Evolutionary conservation across 2,113 vertebrate species (phyloP).

Genomic region (Psophia crepitans): DNA sequence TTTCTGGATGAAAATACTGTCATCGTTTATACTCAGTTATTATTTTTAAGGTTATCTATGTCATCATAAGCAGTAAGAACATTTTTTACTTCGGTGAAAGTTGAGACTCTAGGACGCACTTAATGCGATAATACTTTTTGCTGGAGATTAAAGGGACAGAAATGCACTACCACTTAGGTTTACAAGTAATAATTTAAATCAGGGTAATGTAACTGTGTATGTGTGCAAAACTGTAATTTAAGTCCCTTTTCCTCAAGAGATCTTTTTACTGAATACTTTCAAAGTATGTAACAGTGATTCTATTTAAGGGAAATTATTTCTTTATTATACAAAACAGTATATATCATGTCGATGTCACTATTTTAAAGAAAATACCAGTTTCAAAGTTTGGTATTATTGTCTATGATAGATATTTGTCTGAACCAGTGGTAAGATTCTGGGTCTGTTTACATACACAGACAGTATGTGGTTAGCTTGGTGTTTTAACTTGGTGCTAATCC

Average conservation of each 20-base stretch:
- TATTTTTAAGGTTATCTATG: conserved; percentile 8
- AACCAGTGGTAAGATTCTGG: background rate
- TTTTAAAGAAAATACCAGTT: background rate
- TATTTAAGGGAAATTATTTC: background rate
- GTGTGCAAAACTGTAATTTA: background rate
- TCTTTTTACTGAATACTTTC: background rate
- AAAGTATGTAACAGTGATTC: background rate
- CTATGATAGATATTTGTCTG: background rate
- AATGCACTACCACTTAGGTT: background rate
- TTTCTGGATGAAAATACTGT: background rate
- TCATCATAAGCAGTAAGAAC: background rate
- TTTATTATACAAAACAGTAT: background rate
- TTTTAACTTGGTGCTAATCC: background rate
- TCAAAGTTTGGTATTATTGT: background rate
- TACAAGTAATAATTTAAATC: background rate
- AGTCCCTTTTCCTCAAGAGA: background rate
- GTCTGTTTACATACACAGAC: background rate
- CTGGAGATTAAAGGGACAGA: background rate
- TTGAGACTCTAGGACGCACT: background rate
- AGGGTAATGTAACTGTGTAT: background rate
- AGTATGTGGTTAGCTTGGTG: background rate
- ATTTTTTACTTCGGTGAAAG: background rate
- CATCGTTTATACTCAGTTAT: background rate
- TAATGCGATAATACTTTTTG: background rate
- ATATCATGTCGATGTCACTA: background rate